These are phyloP conservation scores for Caiman crocodilus DNA, from an alignment of 2,797 vertebrate genomes.

Conservation along the genomic window DNA sequence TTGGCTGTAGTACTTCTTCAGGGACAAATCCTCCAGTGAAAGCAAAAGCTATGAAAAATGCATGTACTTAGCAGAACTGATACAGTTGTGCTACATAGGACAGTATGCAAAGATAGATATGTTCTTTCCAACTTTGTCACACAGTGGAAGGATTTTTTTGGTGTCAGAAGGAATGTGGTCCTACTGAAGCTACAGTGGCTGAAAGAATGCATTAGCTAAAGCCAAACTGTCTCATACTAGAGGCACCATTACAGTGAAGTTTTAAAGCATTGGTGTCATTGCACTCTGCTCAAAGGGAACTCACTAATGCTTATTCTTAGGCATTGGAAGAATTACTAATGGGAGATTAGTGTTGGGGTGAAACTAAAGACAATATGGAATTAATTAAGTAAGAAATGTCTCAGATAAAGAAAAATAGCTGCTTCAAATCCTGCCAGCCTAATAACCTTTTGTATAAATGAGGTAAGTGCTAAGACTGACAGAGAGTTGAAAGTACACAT, in stretches of 20 bases:
- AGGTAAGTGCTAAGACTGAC: conserved; percentile 65
- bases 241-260: conserved; percentile 26
- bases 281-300: conserved; percentile 42
- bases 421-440: conserved; percentile 51
- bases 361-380: conserved; percentile 53
- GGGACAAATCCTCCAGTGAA: not conserved
- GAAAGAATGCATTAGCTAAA: not conserved
- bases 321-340: not conserved
- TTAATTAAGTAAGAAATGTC: conserved; percentile 59
- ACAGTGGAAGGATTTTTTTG: not conserved
- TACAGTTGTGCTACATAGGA: not conserved
- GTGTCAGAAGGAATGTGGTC: not conserved
- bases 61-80: not conserved
- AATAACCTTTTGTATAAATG: conserved; percentile 61
- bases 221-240: conserved; percentile 31
- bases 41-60: not conserved
- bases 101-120: not conserved
- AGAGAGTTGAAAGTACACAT: conserved; percentile 48
- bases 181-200: conserved; percentile 7
- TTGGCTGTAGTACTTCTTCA: not conserved
- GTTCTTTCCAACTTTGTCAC: not conserved
- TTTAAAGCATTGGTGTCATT: conserved; percentile 57
- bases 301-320: conserved; percentile 50
- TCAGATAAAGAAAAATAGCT: conserved; percentile 47
- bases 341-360: conserved; percentile 67